Percentiles rank a stretch among this genome's conserved stretches.
Conservation (phyloP, 1,140 invertebrate genomes). For the Araneus ventricosus region DNA sequence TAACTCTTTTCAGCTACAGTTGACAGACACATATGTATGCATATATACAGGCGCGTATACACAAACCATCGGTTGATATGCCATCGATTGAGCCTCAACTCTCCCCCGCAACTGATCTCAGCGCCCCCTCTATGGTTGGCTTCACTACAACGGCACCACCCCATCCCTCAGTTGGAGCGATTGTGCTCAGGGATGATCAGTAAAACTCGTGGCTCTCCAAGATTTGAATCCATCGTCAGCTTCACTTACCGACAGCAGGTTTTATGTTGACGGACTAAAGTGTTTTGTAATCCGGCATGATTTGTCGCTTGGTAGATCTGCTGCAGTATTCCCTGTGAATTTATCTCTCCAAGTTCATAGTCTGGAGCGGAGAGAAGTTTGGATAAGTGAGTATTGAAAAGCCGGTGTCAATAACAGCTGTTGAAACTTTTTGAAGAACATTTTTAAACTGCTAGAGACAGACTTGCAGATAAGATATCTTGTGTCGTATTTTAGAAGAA, state of each 20-base stretch:
- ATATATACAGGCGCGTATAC: slow-evolving; percentile 66
- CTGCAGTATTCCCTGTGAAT: background rate
- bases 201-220: background rate
- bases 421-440: background rate
- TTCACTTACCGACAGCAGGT: background rate
- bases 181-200: background rate
- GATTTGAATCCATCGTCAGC: background rate
- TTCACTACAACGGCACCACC: slow-evolving; percentile 3
- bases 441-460: background rate
- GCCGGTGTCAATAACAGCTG: slow-evolving; percentile 32
- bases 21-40: slow-evolving; percentile 64
- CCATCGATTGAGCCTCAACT: slow-evolving; percentile 58
- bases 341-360: background rate
- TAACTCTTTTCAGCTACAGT: slow-evolving; percentile 42
- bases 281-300: background rate
- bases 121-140: slow-evolving; percentile 48
- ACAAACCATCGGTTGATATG: slow-evolving; percentile 68
- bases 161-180: slow-evolving; percentile 17
- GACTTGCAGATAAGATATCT: background rate
- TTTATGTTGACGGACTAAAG: background rate
- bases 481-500: background rate
- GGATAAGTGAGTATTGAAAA: slow-evolving; percentile 12
- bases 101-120: slow-evolving; percentile 38
- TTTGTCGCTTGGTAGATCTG: background rate
- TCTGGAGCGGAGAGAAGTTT: background rate